These are phyloP conservation scores for Hymenopus coronatus DNA, from an alignment of 2,888 invertebrate genomes.

Conservation along the genomic window DNA sequence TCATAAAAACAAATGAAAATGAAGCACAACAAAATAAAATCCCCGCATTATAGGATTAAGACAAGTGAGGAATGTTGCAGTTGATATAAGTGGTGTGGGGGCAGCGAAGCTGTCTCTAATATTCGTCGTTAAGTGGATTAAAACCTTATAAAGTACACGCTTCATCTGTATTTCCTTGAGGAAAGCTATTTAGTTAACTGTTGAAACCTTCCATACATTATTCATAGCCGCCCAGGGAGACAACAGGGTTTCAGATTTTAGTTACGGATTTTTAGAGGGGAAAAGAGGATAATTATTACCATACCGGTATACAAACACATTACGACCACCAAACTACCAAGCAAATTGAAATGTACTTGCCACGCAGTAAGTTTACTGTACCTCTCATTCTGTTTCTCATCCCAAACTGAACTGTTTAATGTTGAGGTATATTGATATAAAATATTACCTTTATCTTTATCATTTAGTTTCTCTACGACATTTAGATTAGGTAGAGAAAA, in stretches of 20 bases:
- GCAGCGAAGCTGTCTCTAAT: neutral
- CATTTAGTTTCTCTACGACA: too few relatives aligned
- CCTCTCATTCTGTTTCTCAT: too few relatives aligned
- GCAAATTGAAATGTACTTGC: neutral
- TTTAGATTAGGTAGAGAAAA: too few relatives aligned
- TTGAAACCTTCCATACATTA: neutral
- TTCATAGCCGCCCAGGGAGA: neutral
- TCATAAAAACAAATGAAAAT: neutral
- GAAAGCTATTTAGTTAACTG: neutral
- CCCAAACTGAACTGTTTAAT: too few relatives aligned
- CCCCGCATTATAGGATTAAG: neutral
- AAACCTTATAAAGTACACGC: neutral
- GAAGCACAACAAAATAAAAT: neutral
- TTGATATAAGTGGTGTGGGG: neutral
- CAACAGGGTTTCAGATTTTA: neutral
- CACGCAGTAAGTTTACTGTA: neutral
- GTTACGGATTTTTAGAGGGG: neutral
- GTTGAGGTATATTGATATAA: too few relatives aligned
- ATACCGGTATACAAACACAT: neutral
- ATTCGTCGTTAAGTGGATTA: neutral
- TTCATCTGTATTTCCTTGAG: neutral
- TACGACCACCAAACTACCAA: neutral
- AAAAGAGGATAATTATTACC: neutral
- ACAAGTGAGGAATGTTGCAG: neutral
- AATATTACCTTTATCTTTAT: too few relatives aligned